These are phyloP conservation scores for Lamellibrachia luymesi DNA, from an alignment of 1,140 invertebrate genomes.

Conservation along the genomic window DNA sequence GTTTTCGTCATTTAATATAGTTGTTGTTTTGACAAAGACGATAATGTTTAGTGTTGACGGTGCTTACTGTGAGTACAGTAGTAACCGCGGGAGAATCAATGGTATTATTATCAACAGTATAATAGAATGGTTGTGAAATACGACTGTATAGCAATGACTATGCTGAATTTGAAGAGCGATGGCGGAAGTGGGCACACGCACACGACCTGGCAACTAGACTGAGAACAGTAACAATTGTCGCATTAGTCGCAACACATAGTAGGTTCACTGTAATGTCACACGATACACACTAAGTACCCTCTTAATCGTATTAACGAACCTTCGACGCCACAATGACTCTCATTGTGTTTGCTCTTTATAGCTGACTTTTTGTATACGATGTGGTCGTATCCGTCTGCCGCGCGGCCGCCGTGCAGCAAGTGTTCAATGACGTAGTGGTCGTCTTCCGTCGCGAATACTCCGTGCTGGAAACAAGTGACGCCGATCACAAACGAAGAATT, in stretches of 20 bases:
- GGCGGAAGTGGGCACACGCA: background rate
- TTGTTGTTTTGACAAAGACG: background rate
- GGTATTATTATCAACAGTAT: background rate
- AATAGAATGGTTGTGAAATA: background rate
- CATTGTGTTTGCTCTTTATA: slow-evolving; percentile 20
- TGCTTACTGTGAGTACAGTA: too few relatives aligned
- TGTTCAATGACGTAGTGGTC: slow-evolving; percentile 52
- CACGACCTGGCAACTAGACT: background rate
- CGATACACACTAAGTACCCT: background rate
- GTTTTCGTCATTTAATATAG: background rate
- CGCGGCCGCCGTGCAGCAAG: slow-evolving; percentile 45
- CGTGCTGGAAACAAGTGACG: slow-evolving; percentile 37
- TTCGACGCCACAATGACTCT: slow-evolving; percentile 15
- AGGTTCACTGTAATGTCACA: background rate
- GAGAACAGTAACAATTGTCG: background rate
- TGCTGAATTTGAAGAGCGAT: background rate
- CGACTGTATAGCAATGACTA: background rate
- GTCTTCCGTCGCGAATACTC: slow-evolving; percentile 46
- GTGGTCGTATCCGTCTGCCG: slow-evolving; percentile 42
- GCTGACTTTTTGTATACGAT: slow-evolving; percentile 47
- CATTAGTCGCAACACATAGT: background rate
- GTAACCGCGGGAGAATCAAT: background rate
- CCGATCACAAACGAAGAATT: background rate
- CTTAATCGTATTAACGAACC: background rate
- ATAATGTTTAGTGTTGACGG: background rate